Base-by-base conservation (phyloP, 2,113 vertebrate genomes). In the Cyrtonyx montezumae region DNA sequence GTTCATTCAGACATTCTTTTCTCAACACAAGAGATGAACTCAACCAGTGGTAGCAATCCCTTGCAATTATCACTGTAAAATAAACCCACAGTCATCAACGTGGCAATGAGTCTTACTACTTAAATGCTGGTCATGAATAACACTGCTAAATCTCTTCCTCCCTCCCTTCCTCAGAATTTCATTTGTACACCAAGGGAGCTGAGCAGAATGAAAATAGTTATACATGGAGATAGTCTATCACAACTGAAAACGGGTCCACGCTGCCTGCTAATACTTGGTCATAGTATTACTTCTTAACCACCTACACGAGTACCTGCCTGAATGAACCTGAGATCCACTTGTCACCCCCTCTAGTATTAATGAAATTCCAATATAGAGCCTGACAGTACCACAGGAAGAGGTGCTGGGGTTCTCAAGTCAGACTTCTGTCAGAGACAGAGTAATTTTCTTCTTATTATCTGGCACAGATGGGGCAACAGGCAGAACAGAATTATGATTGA, bases 401-500 rank as follows among this genome's bases (percentile, higher is more conserved):
- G 46, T 40, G 66, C 55, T 63, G 43, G 58, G 76, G 89, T 80
- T 76, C 43, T 76, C 18, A 91, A 90, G 66, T 74, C 74, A 84
- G 80, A 51, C 48, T 34, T 32, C 45, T 28, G 21, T 80, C 87
- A 87, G n/a, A 67, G 26, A 68, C 0, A 74, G 20, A 78, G 32
- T 28, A 34, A 61, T 74, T 74, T 96, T 63, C 28, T 63, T 63
- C 92, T 77, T 51, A 71, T 34, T 82, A 59, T 28, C 36, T 87
- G 53, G 71, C 86, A 77, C 9, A 84, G 67, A 59, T 34, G 76
- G 89, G 76, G 84, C 93, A 90, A 66, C 66, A 79, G 63, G 74
- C 89, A 96, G 48, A 84, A 74, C 21, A 90, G 73, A 84, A 56
- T 58, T 23, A 30, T 9, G 73, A 71, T 77, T 62, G 62, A 85